phyloP scores from a whole-genome alignment of 2,113 vertebrate species.

The Eubucco bourcierii region DNA sequence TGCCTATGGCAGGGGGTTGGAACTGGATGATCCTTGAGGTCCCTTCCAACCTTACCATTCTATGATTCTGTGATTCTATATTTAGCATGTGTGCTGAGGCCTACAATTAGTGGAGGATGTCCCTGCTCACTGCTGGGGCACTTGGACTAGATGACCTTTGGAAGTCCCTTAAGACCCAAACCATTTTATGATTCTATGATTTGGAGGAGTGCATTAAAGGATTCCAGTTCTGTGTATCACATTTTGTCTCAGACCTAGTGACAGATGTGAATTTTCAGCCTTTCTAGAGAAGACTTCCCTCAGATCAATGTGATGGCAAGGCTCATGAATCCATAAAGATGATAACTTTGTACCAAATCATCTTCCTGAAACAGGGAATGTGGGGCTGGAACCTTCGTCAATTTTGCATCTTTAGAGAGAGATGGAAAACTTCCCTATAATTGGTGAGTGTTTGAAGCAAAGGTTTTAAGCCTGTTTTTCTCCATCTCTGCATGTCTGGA shows the following conservation, averaged over 20 bases:
- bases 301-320: background rate
- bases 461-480: background rate
- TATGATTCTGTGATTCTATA: too few relatives aligned
- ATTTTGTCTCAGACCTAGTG: background rate
- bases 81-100: background rate
- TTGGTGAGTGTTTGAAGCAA: constrained; percentile 81
- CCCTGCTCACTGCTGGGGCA: too few relatives aligned
- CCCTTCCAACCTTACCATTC: too few relatives aligned
- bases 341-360: constrained; percentile 1
- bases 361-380: constrained; percentile 84
- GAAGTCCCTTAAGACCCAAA: too few relatives aligned
- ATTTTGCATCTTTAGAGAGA: constrained; percentile 93
- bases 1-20: too few relatives aligned
- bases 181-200: background rate
- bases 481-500: background rate
- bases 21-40: too few relatives aligned
- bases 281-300: background rate
- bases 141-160: too few relatives aligned
- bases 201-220: background rate
- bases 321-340: background rate
- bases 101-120: background rate
- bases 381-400: constrained; percentile 94
- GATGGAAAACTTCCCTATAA: constrained; percentile 96
- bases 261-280: background rate
- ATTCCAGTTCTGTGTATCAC: background rate